These are phyloP conservation scores for Vanessa cardui DNA, from an alignment of 2,888 invertebrate species.

Conservation along the genomic window DNA sequence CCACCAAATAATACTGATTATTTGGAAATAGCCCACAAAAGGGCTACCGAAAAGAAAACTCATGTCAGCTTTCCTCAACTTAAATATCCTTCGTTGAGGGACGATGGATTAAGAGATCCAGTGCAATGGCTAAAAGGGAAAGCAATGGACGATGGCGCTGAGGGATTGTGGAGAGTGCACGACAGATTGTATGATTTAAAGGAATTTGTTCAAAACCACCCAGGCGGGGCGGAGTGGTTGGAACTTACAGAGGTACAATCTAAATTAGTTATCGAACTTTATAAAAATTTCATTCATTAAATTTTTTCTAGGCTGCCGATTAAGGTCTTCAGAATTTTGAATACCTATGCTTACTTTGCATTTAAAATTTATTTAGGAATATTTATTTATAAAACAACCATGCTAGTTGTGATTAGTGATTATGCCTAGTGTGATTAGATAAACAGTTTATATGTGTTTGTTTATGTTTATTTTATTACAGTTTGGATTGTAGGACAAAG, in stretches of 20 bases:
- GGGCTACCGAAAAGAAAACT: conserved; percentile 63
- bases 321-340: neutral
- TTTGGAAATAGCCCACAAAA: conserved; percentile 55
- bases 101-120: conserved; percentile 68
- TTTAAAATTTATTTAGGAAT: no score
- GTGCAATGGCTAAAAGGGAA: conserved; percentile 86
- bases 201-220: conserved; percentile 90
- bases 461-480: no score
- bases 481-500: no score
- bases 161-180: conserved; percentile 90
- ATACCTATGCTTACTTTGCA: no score
- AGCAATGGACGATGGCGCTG: conserved; percentile 86
- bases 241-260: conserved; percentile 84
- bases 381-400: no score
- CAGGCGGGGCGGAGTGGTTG: conserved; percentile 92
- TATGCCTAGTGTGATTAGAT: no score
- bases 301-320: no score
- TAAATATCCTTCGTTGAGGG: conserved; percentile 76
- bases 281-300: no score
- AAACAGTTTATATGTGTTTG: no score
- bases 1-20: conserved; percentile 57
- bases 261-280: neutral
- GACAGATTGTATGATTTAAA: conserved; percentile 92
- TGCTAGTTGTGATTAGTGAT: no score
- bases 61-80: conserved; percentile 81